Conservation (phyloP, 2,113 vertebrate genomes). For the Thalassarche chlororhynchos region DNA sequence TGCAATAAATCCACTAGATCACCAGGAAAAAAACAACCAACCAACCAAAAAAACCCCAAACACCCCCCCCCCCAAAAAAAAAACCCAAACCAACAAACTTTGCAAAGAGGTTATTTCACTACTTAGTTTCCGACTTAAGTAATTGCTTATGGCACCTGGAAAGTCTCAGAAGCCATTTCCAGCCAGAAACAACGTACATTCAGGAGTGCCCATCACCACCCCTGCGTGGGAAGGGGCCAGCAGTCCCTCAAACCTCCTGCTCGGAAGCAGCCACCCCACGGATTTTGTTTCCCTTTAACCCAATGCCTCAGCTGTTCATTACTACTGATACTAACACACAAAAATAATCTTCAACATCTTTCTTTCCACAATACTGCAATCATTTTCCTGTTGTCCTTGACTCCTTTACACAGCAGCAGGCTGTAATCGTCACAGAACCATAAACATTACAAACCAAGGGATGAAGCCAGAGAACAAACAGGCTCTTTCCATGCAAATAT, state of each 20-base stretch:
- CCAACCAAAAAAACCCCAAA: not conserved
- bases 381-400: too few species aligned
- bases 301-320: accelerated
- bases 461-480: not conserved
- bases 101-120: not conserved
- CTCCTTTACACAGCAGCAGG: not conserved
- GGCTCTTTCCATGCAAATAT: not conserved
- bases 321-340: not conserved
- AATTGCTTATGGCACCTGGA: not conserved
- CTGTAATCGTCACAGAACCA: not conserved
- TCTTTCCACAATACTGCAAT: not conserved
- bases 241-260: not conserved
- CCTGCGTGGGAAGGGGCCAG: too few species aligned
- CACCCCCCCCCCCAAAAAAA: too few species aligned
- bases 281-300: not conserved
- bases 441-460: not conserved
- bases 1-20: not conserved
- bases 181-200: accelerated
- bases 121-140: not conserved
- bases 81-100: not conserved
- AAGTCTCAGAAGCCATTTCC: not conserved
- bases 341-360: not conserved
- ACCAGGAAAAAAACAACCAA: not conserved
- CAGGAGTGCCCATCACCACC: accelerated
- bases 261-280: not conserved